Conservation (phyloP, 2,888 invertebrate genomes). For the Cheilosia vulpina region DNA sequence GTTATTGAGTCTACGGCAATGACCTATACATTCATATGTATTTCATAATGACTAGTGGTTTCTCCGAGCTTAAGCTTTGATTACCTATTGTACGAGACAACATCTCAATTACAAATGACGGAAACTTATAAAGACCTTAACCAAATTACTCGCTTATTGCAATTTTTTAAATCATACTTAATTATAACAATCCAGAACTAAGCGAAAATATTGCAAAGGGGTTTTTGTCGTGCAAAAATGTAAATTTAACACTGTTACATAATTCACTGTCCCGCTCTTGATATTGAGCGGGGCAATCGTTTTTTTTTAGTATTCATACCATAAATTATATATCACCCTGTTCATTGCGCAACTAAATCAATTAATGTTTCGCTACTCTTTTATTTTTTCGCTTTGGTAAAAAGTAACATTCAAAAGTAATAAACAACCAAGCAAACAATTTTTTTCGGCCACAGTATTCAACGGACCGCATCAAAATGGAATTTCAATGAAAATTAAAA, state of each 20-base stretch:
- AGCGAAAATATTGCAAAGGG: not conserved
- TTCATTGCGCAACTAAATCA: conserved; percentile 36
- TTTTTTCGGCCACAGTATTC: conserved; percentile 47
- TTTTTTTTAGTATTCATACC: not conserved
- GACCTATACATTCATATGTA: too few relatives aligned
- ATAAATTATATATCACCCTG: not conserved
- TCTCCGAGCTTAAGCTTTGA: too few relatives aligned
- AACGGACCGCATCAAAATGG: conserved; percentile 38
- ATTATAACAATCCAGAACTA: not conserved
- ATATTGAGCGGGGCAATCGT: conserved; percentile 15
- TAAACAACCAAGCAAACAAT: conserved; percentile 37
- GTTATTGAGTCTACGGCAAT: too few relatives aligned
- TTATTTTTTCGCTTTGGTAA: conserved; percentile 8
- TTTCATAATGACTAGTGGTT: too few relatives aligned
- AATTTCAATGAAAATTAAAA: conserved; percentile 32
- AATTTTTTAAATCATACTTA: not conserved
- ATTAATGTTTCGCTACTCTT: not conserved
- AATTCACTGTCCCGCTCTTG: conserved; percentile 2
- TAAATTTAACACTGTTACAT: conserved; percentile 23
- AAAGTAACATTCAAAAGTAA: conserved; percentile 28
- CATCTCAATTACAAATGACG: too few relatives aligned
- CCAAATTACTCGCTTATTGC: too few relatives aligned
- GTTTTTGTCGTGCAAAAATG: conserved; percentile 5
- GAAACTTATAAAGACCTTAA: too few relatives aligned
- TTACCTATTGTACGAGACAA: too few relatives aligned